Base-by-base conservation (phyloP, 2,888 invertebrate genomes). In the Oligia strigilis region DNA sequence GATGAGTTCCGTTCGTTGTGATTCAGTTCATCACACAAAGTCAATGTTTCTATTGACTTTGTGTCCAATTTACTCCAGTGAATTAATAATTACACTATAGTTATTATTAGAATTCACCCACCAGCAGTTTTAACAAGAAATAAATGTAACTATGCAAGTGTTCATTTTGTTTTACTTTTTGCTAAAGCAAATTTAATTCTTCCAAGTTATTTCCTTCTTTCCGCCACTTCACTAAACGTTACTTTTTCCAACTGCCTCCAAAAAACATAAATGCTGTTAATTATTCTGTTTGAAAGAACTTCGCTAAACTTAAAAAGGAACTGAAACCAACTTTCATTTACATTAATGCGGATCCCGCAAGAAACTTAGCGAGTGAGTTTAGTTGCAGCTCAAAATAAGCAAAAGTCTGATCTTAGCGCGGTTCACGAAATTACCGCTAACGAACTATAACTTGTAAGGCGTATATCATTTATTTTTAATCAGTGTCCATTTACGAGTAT, bases 291-390 rank as follows among this genome's bases (percentile, higher is more conserved):
- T 81, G 29, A 77, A 86, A 80, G 76, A 78, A 84, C 69, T 67
- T 76, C 75, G 43, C 52, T 9, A 76, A 79, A 84, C 86, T 85
- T 83, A 74, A 80, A 81, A 82, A 73, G 36, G 65, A 81, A 87
- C 72, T 80, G 72, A 70, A 85, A 81, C 75, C 80, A 89, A 88
- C 79, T 87, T 89, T 29, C 29, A 29, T 29, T 29, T 85, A 84
- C 75, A 88, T 90, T 88, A 88, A 88, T 83, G 84, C 74, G 83
- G 83, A 82, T 72, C 58, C 81, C 76, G 49, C 73, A 66, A 85
- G 72, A 66, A 84, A 86, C 84, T 85, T 76, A 29, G 72, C 67
- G 36, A 78, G 69, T 62, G 72, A 81, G 73, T 80, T 77, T 75
- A 83, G 78, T 79, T 81, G 72, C 58, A 75, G 36, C 74, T 83